These are phyloP conservation scores for Scaeva pyrastri DNA, from an alignment of 2,888 invertebrate species.

Conservation along the genomic window DNA sequence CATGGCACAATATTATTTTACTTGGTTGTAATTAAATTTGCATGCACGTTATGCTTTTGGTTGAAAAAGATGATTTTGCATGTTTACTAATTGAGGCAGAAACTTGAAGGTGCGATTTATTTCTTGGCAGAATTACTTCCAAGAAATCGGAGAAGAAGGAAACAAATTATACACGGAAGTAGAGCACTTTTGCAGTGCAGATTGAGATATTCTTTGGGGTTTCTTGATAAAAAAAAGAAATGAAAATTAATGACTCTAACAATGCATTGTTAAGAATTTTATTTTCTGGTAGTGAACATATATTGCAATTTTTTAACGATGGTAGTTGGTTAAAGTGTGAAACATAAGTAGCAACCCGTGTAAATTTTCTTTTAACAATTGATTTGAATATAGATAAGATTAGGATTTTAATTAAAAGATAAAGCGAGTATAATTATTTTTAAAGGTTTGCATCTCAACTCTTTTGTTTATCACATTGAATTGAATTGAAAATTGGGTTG, in stretches of 20 bases:
- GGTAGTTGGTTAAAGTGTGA: neutral
- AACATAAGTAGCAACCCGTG: too few relatives aligned
- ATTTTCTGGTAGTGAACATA: too few relatives aligned
- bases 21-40: conserved; percentile 66
- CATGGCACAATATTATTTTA: conserved; percentile 25
- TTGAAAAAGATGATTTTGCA: conserved; percentile 18
- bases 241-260: neutral
- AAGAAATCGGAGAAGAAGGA: neutral
- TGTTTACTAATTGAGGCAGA: conserved; percentile 60
- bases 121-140: neutral
- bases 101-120: conserved; percentile 18
- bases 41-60: conserved; percentile 41
- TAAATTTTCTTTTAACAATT: too few relatives aligned
- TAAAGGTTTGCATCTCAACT: conserved; percentile 3
- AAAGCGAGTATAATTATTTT: too few relatives aligned
- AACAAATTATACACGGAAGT: conserved; percentile 70
- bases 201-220: conserved; percentile 21
- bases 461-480: conserved; percentile 22
- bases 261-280: neutral
- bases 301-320: too few relatives aligned
- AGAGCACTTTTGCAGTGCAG: neutral
- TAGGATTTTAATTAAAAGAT: too few relatives aligned
- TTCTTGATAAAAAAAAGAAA: neutral
- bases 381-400: too few relatives aligned
- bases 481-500: too few relatives aligned